Conservation (phyloP, 2,113 vertebrate species). For the human (Homo sapiens) region GRCh38 chr5:134950001-134950500, state of each 20-base stretch:
- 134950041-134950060: slow-evolving; percentile 88
- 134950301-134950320: slow-evolving; percentile 87
- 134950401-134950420: slow-evolving; percentile 62
- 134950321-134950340: slow-evolving; percentile 84
- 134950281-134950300: slow-evolving; percentile 86
- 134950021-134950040: slow-evolving; percentile 94
- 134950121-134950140: slow-evolving; percentile 86
- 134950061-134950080: slow-evolving; percentile 90
- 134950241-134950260: slow-evolving; percentile 87
- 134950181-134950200: slow-evolving; percentile 96
- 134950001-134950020: slow-evolving; percentile 95
- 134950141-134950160: slow-evolving; percentile 86
- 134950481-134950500: slow-evolving; percentile 64
- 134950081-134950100: slow-evolving; percentile 93
- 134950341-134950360: slow-evolving; percentile 71
- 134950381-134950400: slow-evolving; percentile 53
- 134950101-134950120: slow-evolving; percentile 90
- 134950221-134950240: slow-evolving; percentile 95
- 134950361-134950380: slow-evolving; percentile 43
- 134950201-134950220: slow-evolving; percentile 97
- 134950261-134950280: slow-evolving; percentile 85
- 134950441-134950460: slow-evolving; percentile 57
- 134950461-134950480: slow-evolving; percentile 67
- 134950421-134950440: slow-evolving; percentile 63
- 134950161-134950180: slow-evolving; percentile 95